Base-by-base conservation (phyloP, 2,888 invertebrate species). In the Parnassius glacialis region DNA sequence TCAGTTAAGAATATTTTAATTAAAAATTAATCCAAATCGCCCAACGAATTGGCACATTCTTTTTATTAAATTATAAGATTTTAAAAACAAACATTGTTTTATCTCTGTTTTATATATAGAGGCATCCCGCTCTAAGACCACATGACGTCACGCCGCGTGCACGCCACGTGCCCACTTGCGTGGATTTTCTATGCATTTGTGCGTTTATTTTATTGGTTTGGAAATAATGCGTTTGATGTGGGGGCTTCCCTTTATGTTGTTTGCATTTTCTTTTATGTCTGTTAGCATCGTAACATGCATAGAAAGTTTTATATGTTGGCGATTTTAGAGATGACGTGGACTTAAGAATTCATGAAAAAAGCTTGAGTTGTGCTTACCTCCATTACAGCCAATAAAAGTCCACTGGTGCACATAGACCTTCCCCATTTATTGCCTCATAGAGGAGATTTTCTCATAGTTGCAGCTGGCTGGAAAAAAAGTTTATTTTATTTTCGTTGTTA, bases 151-250 rank as follows among this genome's bases (percentile, higher is more conserved):
- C 62, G 61, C 59, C 70, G 62, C 67, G 67, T 67, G 71, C 48
- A 56, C 47, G 71, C 57, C 83, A 79, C 83, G 83, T 74, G 83
- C 56, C 69, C 70, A 71, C 74, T 76, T 76, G 67, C 51, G 58
- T 60, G 68, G 80, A 83, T 83, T 82, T 74, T 70, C 59, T 64
- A 75, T 70, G 75, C 76, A 69, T 70, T 72, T 64, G 67, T 70
- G 70, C 68, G 64, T 71, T 68, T 63, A 67, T 65, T 67, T 67
- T 68, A 69, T 71, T 66, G 64, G 61, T 65, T 62, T 62, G 62
- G 61, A 62, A 63, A 61, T 62, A 65, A 64, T 64, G 41, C 44
- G 43, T 52, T 57, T 59, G 64, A 59, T 53, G 64, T 56, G 57
- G 57, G 57, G 50, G 57, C 64, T 47, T 57, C 57, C 41, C 42